phyloP scores from a whole-genome alignment of 2,888 invertebrate species.

The Phasia obesa region DNA sequence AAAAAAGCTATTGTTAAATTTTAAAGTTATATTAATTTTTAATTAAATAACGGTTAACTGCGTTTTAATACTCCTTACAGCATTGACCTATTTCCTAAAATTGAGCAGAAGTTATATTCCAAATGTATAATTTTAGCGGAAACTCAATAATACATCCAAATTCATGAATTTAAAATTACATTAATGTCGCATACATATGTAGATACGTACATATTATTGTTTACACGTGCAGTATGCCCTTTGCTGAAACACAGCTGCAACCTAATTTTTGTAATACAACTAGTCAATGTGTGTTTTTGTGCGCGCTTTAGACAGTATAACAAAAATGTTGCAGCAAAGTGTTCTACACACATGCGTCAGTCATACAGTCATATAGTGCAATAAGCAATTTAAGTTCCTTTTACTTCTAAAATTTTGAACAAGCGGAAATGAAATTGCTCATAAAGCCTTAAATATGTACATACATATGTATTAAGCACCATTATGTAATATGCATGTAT shows the following conservation, averaged over 20 bases:
- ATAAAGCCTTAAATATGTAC: slow-evolving; percentile 35
- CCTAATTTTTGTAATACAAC: no score
- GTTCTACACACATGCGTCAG: slow-evolving; percentile 13
- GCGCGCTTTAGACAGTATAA: no score
- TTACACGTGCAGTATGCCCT: not conserved
- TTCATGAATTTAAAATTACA: not conserved
- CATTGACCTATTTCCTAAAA: no score
- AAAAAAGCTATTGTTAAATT: no score
- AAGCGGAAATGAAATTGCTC: slow-evolving; percentile 69
- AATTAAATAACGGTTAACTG: no score
- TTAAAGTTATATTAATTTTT: no score
- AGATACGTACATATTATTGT: not conserved
- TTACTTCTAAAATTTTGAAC: slow-evolving; percentile 61
- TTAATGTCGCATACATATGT: not conserved
- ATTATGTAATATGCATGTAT: not conserved
- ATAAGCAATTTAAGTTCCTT: slow-evolving; percentile 71
- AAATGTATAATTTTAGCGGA: not conserved
- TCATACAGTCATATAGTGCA: slow-evolving; percentile 40
- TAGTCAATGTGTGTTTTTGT: no score
- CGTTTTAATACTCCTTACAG: no score
- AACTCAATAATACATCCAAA: not conserved
- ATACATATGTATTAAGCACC: not conserved
- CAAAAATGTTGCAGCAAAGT: slow-evolving; percentile 9
- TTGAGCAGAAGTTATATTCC: no score
- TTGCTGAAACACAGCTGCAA: no score